phyloP scores from a whole-genome alignment of 2,113 vertebrate genomes.

The Formicarius rufipectus region DNA sequence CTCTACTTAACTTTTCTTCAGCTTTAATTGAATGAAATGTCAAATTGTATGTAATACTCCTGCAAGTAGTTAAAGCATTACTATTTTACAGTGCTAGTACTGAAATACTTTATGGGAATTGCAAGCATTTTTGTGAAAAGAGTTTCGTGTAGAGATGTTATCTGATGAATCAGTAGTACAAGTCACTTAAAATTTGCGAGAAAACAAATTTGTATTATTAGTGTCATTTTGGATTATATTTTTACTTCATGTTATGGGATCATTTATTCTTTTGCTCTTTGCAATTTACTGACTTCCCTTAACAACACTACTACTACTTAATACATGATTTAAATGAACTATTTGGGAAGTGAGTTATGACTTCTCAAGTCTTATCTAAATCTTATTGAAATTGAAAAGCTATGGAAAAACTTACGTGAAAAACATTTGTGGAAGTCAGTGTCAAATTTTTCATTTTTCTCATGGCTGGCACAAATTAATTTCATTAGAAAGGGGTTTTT shows the following conservation, averaged over 20 bases:
- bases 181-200: neutral
- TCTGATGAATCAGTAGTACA: neutral
- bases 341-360: neutral
- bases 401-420: neutral
- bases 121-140: neutral
- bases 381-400: neutral
- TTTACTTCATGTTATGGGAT: neutral
- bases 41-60: neutral
- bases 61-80: neutral
- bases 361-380: neutral
- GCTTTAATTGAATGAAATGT: neutral
- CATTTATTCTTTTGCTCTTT: neutral
- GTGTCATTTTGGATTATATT: neutral
- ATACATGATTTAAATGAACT: neutral
- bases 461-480: neutral
- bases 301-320: neutral
- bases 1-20: neutral
- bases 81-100: neutral
- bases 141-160: neutral
- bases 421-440: neutral
- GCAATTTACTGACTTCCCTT: neutral
- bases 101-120: neutral
- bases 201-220: neutral
- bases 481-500: neutral
- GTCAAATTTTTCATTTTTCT: neutral